Conservation (phyloP, 2,888 invertebrate genomes). For the Acrocyrtus sp. region DNA sequence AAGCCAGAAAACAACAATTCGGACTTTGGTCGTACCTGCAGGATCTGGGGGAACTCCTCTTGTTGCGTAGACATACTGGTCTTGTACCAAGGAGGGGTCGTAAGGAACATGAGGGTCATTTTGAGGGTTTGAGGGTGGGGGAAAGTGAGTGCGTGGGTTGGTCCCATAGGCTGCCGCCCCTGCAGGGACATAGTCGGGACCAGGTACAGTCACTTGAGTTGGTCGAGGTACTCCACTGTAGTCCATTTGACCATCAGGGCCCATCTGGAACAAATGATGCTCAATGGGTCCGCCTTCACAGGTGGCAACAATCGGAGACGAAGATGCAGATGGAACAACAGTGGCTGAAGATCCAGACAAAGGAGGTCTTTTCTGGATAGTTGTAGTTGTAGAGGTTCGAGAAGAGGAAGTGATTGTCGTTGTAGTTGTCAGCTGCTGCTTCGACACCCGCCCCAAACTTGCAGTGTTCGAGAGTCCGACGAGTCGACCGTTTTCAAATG, state of each 20-base stretch:
- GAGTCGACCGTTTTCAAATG: conserved; percentile 11
- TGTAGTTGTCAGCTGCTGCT: conserved; percentile 35
- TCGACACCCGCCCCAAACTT: conserved; percentile 45
- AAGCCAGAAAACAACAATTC: too few relatives aligned
- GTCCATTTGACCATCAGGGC: conserved; percentile 69
- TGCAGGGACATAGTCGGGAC: conserved; percentile 61
- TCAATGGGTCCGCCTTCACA: conserved; percentile 9
- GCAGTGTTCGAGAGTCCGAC: conserved; percentile 28
- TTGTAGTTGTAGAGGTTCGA: conserved; percentile 37
- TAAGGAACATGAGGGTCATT: conserved; percentile 47
- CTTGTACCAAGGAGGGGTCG: conserved; percentile 60
- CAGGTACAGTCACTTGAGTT: conserved; percentile 61
- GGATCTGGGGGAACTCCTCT: conserved; percentile 61
- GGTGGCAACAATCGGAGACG: conserved; percentile 27
- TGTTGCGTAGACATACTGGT: conserved; percentile 60
- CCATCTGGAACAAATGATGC: conserved; percentile 66
- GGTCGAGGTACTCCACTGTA: conserved; percentile 62
- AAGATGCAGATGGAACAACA: conserved; percentile 1
- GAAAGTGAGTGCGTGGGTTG: conserved; percentile 64
- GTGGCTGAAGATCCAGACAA: neutral
- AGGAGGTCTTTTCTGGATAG: conserved; percentile 21
- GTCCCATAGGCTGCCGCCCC: conserved; percentile 59
- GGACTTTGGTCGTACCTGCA: conserved; percentile 54
- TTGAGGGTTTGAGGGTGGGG: conserved; percentile 54
- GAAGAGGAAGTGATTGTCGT: conserved; percentile 47